phyloP scores from a whole-genome alignment of 2,797 vertebrate species.

The Trachops cirrhosus region DNA sequence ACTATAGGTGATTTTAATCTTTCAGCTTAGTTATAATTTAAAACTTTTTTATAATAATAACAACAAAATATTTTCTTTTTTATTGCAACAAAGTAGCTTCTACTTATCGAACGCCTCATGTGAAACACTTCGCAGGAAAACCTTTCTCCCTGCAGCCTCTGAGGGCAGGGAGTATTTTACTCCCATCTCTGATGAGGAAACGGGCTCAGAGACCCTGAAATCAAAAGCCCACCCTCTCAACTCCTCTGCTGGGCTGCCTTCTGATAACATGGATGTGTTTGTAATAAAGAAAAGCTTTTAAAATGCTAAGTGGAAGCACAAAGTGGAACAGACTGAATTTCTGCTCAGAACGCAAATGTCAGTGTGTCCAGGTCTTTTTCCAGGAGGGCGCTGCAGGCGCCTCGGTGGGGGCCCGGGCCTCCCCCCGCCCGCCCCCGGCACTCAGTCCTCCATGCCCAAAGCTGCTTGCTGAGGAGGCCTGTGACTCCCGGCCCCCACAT shows the following conservation, averaged over 20 bases:
- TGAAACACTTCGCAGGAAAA: not conserved
- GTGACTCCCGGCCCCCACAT: too few species aligned
- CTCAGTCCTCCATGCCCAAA: not conserved
- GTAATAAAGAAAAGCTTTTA: not conserved
- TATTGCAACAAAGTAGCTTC: not conserved
- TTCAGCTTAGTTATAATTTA: not conserved
- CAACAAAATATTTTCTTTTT: not conserved
- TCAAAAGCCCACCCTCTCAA: not conserved
- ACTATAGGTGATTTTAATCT: not conserved
- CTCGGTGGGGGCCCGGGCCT: not conserved
- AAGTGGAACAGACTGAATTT: not conserved
- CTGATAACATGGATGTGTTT: not conserved
- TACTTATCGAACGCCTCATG: not conserved
- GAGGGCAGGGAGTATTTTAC: not conserved
- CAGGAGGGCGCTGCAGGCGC: not conserved
- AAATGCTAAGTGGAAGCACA: not conserved
- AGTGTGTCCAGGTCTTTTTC: not conserved
- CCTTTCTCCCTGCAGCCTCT: not conserved
- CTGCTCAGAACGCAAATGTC: rapidly evolving
- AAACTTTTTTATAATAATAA: not conserved
- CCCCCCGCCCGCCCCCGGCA: too few species aligned
- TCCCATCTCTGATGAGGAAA: not conserved
- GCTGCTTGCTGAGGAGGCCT: not conserved
- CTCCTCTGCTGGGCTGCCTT: not conserved
- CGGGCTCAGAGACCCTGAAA: not conserved